A percentile compares a stretch with the other conserved stretches of the same genome.
phyloP scores from a whole-genome alignment of 1,140 invertebrate species.

The Heliconius melpomene region DNA sequence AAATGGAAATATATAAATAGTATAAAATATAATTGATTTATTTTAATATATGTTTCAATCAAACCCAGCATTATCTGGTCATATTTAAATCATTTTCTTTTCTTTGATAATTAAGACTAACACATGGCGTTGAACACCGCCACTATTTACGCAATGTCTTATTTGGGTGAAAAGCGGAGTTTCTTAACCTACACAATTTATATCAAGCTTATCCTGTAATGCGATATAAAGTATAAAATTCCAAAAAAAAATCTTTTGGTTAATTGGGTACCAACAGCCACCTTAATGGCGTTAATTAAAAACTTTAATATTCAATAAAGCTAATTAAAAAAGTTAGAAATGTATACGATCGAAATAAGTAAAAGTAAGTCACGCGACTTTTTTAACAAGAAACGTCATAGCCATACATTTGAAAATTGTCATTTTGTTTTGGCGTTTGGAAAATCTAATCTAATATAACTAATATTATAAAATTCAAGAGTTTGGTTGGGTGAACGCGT shows the following conservation, averaged over 20 bases:
- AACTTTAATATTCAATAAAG: background rate
- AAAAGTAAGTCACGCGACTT: background rate
- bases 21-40: too few relatives aligned
- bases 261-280: background rate
- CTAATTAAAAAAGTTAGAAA: conserved; percentile 5
- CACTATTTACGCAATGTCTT: too few relatives aligned
- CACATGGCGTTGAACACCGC: too few relatives aligned
- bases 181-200: too few relatives aligned
- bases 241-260: background rate
- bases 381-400: background rate
- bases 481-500: background rate
- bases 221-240: background rate
- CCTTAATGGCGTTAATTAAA: background rate
- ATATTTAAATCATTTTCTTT: too few relatives aligned
- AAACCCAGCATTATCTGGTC: too few relatives aligned
- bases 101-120: too few relatives aligned
- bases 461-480: background rate
- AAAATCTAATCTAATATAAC: background rate
- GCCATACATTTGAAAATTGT: background rate
- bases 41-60: too few relatives aligned
- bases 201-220: too few relatives aligned
- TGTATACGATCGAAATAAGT: background rate
- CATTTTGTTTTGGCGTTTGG: background rate
- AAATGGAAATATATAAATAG: too few relatives aligned
- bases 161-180: too few relatives aligned